A percentile compares a stretch with the other conserved stretches of the same genome.
phyloP scores from a whole-genome alignment of 2,797 vertebrate genomes.

The Cryptoprocta ferox region DNA sequence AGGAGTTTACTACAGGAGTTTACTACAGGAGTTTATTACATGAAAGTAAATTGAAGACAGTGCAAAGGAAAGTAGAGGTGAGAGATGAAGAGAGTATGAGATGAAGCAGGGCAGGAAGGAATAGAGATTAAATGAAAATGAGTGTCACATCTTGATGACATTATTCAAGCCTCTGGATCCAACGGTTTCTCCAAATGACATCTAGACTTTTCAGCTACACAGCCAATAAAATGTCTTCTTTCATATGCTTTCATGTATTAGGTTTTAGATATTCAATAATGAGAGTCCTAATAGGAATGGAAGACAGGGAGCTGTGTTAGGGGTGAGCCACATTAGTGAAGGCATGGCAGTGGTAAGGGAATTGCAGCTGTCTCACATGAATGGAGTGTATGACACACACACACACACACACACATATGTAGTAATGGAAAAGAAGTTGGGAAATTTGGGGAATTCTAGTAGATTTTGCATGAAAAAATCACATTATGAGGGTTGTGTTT shows the following conservation, averaged over 20 bases:
- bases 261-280: background rate
- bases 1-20: background rate
- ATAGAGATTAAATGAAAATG: background rate
- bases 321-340: background rate
- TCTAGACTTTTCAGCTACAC: background rate
- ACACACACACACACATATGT: background rate
- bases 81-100: background rate
- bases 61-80: background rate
- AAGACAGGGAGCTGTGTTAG: background rate
- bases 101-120: background rate
- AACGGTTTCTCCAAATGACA: background rate
- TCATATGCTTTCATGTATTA: background rate
- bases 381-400: background rate
- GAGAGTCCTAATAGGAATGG: background rate
- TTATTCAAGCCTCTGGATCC: background rate
- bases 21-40: background rate
- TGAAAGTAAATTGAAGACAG: background rate
- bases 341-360: background rate
- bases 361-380: background rate
- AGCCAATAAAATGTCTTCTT: background rate
- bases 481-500: background rate
- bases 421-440: background rate
- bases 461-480: background rate
- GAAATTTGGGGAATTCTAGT: background rate
- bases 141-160: background rate